These are phyloP conservation scores for Mus pahari DNA, from an alignment of 2,113 vertebrate species.

Conservation along the genomic window DNA sequence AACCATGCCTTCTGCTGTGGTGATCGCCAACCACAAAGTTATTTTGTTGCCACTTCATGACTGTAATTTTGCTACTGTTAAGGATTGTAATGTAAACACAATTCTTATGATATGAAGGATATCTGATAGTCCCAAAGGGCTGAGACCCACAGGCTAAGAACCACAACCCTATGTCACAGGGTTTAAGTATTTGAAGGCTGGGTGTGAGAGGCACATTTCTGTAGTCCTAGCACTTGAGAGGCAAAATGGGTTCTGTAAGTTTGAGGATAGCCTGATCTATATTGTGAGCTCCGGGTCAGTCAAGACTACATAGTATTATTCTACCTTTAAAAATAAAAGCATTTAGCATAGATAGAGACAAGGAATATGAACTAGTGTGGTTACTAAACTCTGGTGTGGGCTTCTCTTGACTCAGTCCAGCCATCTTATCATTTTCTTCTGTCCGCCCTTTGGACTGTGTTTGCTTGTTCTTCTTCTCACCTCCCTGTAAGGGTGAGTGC, in stretches of 20 bases:
- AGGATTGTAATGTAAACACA: no score
- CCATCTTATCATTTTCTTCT: background rate
- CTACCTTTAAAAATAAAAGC: background rate
- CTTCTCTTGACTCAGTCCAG: background rate
- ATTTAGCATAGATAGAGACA: background rate
- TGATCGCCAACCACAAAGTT: background rate
- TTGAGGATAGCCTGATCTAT: background rate
- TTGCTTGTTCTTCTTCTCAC: background rate
- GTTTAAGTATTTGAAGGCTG: background rate
- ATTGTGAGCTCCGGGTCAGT: no score
- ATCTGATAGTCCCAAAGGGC: background rate
- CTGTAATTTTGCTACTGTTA: background rate
- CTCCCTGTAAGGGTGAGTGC: background rate
- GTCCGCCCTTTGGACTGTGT: background rate
- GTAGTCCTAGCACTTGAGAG: background rate
- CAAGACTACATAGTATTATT: background rate
- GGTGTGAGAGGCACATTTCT: background rate
- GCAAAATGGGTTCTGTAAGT: background rate
- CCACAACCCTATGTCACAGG: background rate
- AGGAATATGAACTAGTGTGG: background rate
- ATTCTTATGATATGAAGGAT: background rate
- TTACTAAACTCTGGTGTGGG: background rate
- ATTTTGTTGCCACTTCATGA: background rate
- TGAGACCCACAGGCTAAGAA: background rate
- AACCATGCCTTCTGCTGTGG: background rate